These are phyloP conservation scores for Peribatodes rhomboidaria DNA, from an alignment of 2,888 invertebrate species.

Conservation along the genomic window DNA sequence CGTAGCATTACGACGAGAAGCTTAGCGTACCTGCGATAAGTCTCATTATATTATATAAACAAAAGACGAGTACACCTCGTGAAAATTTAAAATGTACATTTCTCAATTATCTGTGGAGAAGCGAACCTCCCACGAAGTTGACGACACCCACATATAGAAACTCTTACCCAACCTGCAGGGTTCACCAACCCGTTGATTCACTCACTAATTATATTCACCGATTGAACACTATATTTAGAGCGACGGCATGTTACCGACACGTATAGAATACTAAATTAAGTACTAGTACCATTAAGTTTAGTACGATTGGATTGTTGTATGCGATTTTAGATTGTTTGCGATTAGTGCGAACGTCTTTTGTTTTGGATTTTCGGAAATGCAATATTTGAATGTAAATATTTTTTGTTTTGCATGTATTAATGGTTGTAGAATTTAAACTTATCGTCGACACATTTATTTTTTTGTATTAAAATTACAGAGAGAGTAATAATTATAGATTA, in stretches of 20 bases:
- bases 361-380: conserved; percentile 10
- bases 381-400: neutral
- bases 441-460: too few species aligned
- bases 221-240: conserved; percentile 42
- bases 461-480: too few species aligned
- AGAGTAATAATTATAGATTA: too few species aligned
- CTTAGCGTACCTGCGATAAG: too few species aligned
- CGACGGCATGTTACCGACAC: conserved; percentile 12
- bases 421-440: too few species aligned
- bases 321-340: conserved; percentile 14
- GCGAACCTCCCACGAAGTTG: conserved; percentile 6
- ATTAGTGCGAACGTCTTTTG: conserved; percentile 13
- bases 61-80: too few species aligned
- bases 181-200: conserved; percentile 42
- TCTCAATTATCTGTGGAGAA: too few species aligned
- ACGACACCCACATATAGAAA: conserved; percentile 4
- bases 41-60: too few species aligned
- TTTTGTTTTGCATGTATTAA: neutral
- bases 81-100: too few species aligned
- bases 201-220: conserved; percentile 42
- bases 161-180: conserved; percentile 18
- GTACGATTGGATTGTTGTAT: neutral
- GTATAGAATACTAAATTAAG: conserved; percentile 33
- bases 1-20: too few species aligned
- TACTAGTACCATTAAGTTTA: conserved; percentile 1